Conservation (phyloP, 2,888 invertebrate genomes). For the Buathra laborator region DNA sequence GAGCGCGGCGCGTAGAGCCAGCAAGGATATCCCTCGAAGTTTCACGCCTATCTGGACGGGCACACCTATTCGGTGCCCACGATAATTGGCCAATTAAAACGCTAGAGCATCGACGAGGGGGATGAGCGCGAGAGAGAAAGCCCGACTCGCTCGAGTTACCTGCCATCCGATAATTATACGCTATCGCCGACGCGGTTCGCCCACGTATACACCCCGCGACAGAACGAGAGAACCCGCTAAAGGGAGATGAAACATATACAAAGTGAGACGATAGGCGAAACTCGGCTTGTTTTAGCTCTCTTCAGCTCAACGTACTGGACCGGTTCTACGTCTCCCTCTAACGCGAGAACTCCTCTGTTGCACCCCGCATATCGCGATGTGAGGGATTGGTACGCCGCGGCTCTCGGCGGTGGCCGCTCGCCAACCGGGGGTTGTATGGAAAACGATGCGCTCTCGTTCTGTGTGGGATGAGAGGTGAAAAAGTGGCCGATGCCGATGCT, state of each 20-base stretch:
- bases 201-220: constrained; percentile 80
- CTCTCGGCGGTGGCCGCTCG: constrained; percentile 38
- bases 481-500: constrained; percentile 49
- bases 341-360: constrained; percentile 20
- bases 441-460: constrained; percentile 59
- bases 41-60: constrained; percentile 84
- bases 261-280: constrained; percentile 34
- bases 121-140: constrained; percentile 64
- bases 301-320: constrained; percentile 21
- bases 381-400: constrained; percentile 51
- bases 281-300: constrained; percentile 25
- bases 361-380: constrained; percentile 29
- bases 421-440: constrained; percentile 45
- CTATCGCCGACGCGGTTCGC: constrained; percentile 80
- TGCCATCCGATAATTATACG: constrained; percentile 83
- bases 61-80: constrained; percentile 82
- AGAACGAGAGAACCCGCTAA: constrained; percentile 47
- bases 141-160: constrained; percentile 79
- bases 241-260: constrained; percentile 24
- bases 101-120: constrained; percentile 69
- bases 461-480: constrained; percentile 50
- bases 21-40: constrained; percentile 78
- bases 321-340: constrained; percentile 11
- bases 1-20: neutral
- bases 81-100: constrained; percentile 85